A percentile compares a stretch with the other conserved stretches of the same genome.
Conservation (phyloP, 2,113 vertebrate species). For the Mesoclemmys tuberculata region DNA sequence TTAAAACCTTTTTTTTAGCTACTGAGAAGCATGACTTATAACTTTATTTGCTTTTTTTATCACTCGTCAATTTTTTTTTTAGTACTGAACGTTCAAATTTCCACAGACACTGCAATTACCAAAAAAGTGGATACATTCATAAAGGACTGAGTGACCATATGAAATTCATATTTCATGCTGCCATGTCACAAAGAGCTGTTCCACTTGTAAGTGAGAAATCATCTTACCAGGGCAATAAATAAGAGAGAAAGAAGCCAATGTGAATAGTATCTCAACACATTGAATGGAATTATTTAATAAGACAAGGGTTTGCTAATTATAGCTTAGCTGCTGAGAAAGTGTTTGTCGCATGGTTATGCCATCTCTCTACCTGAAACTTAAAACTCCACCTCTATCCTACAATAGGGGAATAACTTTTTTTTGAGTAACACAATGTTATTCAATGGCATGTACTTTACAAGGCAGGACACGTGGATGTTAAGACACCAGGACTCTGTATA, state of each 20-base stretch:
- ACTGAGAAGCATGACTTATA: neutral
- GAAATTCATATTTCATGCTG: neutral
- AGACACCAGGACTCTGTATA: neutral
- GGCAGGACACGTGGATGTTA: neutral
- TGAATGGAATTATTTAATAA: neutral
- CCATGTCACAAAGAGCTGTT: neutral
- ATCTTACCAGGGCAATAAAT: neutral
- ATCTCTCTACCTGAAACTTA: neutral
- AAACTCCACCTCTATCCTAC: neutral
- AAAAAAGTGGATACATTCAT: neutral
- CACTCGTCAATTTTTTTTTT: neutral
- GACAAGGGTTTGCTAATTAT: neutral
- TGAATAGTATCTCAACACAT: neutral
- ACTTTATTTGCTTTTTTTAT: neutral
- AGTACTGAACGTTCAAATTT: neutral
- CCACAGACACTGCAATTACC: neutral
- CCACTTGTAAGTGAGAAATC: neutral
- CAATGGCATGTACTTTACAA: neutral
- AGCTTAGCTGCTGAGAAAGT: neutral
- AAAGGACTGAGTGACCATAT: neutral
- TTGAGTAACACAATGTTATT: accelerated
- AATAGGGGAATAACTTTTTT: neutral
- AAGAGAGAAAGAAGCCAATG: neutral
- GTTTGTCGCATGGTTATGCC: neutral
- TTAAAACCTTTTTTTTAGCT: neutral